A percentile compares a stretch with the other conserved stretches of the same genome.
Evolutionary conservation across 1,140 invertebrate species (phyloP).

Genomic region (Periplaneta americana): DNA sequence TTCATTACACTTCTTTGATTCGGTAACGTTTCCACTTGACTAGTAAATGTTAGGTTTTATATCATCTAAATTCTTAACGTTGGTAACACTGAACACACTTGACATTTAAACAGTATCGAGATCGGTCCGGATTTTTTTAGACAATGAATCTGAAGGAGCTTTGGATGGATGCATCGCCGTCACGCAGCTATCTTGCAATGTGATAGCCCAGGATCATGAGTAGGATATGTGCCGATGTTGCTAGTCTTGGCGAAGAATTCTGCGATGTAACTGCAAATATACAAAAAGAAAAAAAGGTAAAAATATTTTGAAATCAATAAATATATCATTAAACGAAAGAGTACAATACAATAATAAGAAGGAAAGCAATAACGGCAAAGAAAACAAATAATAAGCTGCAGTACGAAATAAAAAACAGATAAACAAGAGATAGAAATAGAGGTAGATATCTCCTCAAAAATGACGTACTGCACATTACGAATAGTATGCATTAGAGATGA

Average conservation of each 20-base stretch:
- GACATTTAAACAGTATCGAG: background rate
- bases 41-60: background rate
- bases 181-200: background rate
- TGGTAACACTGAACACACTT: background rate
- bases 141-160: background rate
- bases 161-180: background rate
- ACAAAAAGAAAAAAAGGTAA: background rate
- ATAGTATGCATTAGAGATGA: too few relatives aligned
- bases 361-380: too few relatives aligned
- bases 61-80: background rate
- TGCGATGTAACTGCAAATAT: background rate
- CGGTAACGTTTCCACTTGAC: background rate
- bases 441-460: too few relatives aligned
- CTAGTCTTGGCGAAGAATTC: background rate
- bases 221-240: background rate
- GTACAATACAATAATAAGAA: too few relatives aligned
- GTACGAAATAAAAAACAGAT: too few relatives aligned
- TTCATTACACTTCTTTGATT: background rate
- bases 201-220: background rate
- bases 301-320: background rate
- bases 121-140: background rate
- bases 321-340: too few relatives aligned
- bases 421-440: too few relatives aligned
- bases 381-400: too few relatives aligned
- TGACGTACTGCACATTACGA: too few relatives aligned